A percentile compares a stretch with the other conserved stretches of the same genome.
Conservation (phyloP, 2,113 vertebrate species). For the Azemiops feae region DNA sequence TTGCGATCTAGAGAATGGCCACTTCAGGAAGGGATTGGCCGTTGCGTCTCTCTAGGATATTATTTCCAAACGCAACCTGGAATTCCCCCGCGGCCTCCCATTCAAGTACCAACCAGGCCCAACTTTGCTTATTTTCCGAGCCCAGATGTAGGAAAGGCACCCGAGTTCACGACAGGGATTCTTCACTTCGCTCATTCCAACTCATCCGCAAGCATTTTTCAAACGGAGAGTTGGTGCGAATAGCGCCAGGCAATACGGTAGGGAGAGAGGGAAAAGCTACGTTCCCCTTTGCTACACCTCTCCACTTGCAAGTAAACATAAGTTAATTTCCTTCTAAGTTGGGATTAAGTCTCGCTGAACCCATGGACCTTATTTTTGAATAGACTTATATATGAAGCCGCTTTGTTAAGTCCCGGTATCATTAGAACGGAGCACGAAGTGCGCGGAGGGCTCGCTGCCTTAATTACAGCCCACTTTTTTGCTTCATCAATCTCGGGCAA, state of each 20-base stretch:
- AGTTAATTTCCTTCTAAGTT: not conserved
- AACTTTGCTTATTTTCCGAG: not conserved
- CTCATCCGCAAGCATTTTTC: not conserved
- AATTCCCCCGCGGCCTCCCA: not conserved
- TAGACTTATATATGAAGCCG: not conserved
- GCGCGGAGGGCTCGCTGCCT: not conserved
- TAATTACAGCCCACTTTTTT: constrained; percentile 25
- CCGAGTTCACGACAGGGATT: not conserved
- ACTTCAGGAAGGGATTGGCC: not conserved
- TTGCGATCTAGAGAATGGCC: not conserved
- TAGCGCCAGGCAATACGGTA: not conserved
- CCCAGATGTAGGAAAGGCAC: not conserved
- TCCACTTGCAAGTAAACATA: not conserved
- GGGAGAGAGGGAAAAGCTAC: not conserved
- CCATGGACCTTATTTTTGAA: not conserved
- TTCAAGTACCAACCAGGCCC: not conserved
- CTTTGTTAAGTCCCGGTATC: not conserved
- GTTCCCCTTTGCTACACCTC: not conserved
- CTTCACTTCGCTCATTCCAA: not conserved
- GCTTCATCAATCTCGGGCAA: constrained; percentile 25
- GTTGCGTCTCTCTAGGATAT: not conserved
- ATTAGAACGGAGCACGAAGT: not conserved
- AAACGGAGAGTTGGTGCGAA: not conserved
- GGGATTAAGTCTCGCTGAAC: not conserved
- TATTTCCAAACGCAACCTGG: not conserved